Conservation (phyloP, 2,888 invertebrate genomes). For the Nasonia oneida region DNA sequence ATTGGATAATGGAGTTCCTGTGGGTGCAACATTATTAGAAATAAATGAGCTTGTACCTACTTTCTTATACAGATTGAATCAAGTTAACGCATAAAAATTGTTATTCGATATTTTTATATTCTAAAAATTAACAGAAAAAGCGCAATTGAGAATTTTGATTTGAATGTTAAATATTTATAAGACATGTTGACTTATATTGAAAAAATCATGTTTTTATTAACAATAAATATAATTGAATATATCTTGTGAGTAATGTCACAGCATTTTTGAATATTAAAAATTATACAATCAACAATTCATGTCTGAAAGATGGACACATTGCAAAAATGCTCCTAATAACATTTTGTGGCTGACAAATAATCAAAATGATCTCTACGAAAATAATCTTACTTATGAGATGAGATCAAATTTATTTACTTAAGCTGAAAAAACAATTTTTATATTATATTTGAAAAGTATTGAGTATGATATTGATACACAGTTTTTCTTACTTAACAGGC, state of each 20-base stretch:
- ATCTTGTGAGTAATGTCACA: neutral
- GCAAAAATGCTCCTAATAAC: neutral
- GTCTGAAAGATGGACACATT: neutral
- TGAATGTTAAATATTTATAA: constrained; percentile 12
- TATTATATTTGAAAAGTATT: neutral
- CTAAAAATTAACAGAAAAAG: neutral
- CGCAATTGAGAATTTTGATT: neutral
- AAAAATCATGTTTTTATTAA: constrained; percentile 41
- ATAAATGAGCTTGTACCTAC: constrained; percentile 68
- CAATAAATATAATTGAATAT: constrained; percentile 41
- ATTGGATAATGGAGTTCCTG: constrained; percentile 65
- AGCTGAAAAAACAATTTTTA: neutral
- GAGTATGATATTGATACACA: neutral
- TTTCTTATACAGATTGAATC: constrained; percentile 65
- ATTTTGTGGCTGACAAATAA: neutral
- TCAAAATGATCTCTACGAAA: neutral
- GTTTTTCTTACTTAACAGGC: neutral
- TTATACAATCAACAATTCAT: neutral
- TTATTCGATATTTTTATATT: constrained; percentile 4
- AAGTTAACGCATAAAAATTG: constrained; percentile 15
- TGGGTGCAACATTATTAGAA: constrained; percentile 67
- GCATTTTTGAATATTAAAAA: constrained; percentile 16
- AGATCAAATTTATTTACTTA: neutral
- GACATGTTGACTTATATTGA: neutral
- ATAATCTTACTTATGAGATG: neutral